Evolutionary conservation across 2,113 vertebrate genomes (phyloP).

Genomic region (Lepus timidus): DNA sequence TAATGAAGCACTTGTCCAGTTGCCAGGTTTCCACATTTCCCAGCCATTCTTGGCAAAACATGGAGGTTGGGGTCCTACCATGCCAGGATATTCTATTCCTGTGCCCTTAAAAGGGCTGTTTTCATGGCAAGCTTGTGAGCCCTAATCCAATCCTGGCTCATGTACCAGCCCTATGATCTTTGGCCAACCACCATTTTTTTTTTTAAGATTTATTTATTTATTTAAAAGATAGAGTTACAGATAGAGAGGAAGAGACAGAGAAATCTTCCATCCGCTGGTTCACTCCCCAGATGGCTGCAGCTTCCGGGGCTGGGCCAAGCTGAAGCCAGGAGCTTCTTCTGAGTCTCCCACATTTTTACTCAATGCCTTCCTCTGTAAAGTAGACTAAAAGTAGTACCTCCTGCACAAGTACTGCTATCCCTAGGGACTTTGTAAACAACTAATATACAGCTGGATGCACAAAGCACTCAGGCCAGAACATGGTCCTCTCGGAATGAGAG

Average conservation of each 20-base stretch:
- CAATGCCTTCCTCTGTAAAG: not conserved
- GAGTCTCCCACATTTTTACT: not conserved
- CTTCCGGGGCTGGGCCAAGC: no score
- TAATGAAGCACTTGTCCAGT: not conserved
- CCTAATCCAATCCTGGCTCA: not conserved
- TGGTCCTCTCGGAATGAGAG: not conserved
- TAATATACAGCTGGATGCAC: accelerated
- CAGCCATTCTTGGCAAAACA: not conserved
- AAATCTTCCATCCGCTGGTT: no score
- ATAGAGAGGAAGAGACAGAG: no score
- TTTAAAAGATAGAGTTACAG: no score
- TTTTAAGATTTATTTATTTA: no score
- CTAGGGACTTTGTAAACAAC: not conserved
- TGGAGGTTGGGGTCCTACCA: not conserved
- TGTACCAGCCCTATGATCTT: not conserved
- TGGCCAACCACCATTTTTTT: not conserved
- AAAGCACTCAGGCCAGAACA: not conserved
- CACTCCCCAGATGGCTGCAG: no score
- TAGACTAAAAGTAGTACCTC: not conserved
- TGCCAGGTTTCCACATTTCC: not conserved
- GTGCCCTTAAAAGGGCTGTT: not conserved
- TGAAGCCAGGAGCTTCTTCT: no score
- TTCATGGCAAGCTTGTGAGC: not conserved
- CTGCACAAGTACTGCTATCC: not conserved
- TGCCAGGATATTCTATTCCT: not conserved